Evolutionary conservation across 2,888 invertebrate species (phyloP).

Genomic region (Polietes domitor): DNA sequence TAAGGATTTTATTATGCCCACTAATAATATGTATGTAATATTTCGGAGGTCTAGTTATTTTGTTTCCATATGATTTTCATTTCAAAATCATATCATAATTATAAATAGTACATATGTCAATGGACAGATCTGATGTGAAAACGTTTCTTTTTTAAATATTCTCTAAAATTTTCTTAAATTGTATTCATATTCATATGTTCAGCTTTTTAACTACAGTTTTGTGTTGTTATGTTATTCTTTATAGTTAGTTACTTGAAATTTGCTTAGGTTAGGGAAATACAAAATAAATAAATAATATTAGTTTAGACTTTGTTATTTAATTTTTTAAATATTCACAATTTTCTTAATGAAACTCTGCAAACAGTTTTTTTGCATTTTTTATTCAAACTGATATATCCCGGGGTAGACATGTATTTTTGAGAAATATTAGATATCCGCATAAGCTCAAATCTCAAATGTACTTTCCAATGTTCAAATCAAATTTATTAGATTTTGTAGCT

Average conservation of each 20-base stretch:
- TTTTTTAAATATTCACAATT: conserved; percentile 24
- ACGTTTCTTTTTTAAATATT: background rate
- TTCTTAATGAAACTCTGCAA: background rate
- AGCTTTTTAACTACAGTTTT: background rate
- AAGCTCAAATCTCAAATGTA: no score
- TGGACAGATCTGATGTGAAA: conserved; percentile 23
- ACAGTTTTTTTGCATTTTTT: no score
- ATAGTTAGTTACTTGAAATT: conserved; percentile 10
- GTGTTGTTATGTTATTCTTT: conserved; percentile 1
- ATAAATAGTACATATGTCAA: background rate
- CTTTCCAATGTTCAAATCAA: no score
- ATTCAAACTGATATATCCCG: no score
- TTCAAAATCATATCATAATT: background rate
- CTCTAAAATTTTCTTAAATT: background rate
- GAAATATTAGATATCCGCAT: no score
- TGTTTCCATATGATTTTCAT: no score
- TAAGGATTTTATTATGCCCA: background rate
- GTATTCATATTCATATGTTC: background rate
- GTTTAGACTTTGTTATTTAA: conserved; percentile 36
- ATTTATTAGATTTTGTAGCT: no score
- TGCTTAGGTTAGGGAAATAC: conserved; percentile 15
- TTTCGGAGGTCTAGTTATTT: conserved; percentile 7
- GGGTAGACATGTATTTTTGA: no score
- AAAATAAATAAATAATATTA: conserved; percentile 43
- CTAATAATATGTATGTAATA: background rate